Conservation (phyloP, 2,113 vertebrate genomes). For the Odontophorus gujanensis region DNA sequence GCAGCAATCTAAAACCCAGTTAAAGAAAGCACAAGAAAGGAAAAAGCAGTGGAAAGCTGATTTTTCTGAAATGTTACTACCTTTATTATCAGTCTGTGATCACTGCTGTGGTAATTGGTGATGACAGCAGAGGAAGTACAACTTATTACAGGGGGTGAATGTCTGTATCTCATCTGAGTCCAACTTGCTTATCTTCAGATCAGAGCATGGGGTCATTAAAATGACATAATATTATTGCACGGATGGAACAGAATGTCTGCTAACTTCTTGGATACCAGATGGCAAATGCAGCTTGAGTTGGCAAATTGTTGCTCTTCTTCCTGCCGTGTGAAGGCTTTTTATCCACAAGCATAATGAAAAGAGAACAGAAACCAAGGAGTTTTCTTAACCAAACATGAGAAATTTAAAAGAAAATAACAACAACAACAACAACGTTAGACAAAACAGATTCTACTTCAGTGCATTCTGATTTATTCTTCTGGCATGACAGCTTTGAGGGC, state of each 20-base stretch:
- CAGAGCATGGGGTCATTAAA: conserved; percentile 37
- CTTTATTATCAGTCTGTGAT: conserved; percentile 32
- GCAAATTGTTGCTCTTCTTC: conserved; percentile 71
- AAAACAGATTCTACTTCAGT: conserved; percentile 9
- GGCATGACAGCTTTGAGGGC: background rate
- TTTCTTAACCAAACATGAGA: conserved; percentile 56
- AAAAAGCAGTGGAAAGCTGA: conserved; percentile 2
- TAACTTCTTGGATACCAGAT: conserved; percentile 59
- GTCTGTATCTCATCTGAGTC: conserved; percentile 42
- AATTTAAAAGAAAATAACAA: conserved; percentile 39
- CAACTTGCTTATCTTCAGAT: conserved; percentile 43
- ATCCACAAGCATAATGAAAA: conserved; percentile 52
- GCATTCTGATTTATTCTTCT: conserved; percentile 16
- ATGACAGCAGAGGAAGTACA: conserved; percentile 36
- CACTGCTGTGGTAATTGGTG: conserved; percentile 30
- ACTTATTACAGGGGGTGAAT: conserved; percentile 32
- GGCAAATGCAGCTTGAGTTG: conserved; percentile 68
- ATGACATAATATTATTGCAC: conserved; percentile 22
- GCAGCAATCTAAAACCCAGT: background rate
- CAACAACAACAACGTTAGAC: background rate
- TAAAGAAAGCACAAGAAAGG: background rate
- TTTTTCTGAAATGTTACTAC: conserved; percentile 16
- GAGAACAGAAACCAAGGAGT: conserved; percentile 33
- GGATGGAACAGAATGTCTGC: conserved; percentile 48
- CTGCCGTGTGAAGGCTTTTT: conserved; percentile 56